Percentiles rank a stretch among this genome's conserved stretches.
These are phyloP conservation scores for Yponomeuta plumbellus DNA, from an alignment of 2,888 invertebrate species.

Conservation along the genomic window DNA sequence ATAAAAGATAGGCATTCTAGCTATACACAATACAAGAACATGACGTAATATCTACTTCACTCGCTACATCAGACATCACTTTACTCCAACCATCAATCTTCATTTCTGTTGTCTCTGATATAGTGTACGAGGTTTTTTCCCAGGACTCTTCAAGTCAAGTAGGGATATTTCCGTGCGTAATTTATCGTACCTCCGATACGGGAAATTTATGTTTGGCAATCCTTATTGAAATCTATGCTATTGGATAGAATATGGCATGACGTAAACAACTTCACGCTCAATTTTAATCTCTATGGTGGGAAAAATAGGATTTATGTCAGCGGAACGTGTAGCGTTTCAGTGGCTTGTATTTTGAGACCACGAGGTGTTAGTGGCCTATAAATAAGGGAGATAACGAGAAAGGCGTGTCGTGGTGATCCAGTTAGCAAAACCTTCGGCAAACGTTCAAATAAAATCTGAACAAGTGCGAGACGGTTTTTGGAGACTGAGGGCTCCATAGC, in stretches of 20 bases:
- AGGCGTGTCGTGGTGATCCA: slow-evolving; percentile 14
- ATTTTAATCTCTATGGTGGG: neutral
- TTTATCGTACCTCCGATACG: neutral
- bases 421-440: slow-evolving; percentile 22
- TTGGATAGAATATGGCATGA: neutral
- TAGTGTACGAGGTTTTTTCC: neutral
- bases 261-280: neutral
- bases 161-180: neutral
- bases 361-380: neutral
- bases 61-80: neutral
- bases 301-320: neutral
- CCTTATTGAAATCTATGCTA: neutral
- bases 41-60: neutral
- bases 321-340: neutral
- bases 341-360: neutral
- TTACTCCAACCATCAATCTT: neutral
- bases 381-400: slow-evolving; percentile 12
- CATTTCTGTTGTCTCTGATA: neutral
- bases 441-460: slow-evolving; percentile 31
- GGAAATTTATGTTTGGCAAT: neutral
- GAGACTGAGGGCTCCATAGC: too few species aligned
- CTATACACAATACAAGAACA: neutral
- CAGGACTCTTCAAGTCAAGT: neutral
- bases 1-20: too few species aligned
- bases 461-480: too few species aligned